Conservation (phyloP, 2,888 invertebrate genomes). For the Ferdinandea cuprea region DNA sequence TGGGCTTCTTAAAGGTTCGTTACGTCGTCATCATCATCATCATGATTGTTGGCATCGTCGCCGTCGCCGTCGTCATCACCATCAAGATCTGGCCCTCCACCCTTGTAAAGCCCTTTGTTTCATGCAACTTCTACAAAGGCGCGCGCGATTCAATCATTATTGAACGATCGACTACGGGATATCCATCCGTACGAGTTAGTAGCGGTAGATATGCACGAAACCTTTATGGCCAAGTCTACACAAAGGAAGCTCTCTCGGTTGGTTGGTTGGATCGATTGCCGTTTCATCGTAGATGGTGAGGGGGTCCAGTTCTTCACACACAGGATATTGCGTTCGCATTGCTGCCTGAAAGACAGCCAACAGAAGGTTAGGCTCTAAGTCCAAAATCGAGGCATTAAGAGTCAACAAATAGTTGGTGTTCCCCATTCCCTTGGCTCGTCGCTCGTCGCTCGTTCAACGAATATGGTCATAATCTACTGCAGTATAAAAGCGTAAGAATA, state of each 20-base stretch:
- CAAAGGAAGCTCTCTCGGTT: conserved; percentile 60
- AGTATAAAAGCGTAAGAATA: conserved; percentile 45
- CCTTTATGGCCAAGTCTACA: conserved; percentile 61
- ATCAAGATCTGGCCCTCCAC: conserved; percentile 34
- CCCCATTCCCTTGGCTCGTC: neutral
- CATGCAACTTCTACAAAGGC: conserved; percentile 34
- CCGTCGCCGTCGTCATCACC: conserved; percentile 34
- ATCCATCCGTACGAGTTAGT: conserved; percentile 54
- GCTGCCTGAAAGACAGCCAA: conserved; percentile 46
- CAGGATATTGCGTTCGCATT: conserved; percentile 72
- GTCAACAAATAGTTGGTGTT: conserved; percentile 61
- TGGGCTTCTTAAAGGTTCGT: conserved; percentile 73
- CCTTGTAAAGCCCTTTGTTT: conserved; percentile 45
- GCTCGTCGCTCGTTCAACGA: conserved; percentile 1
- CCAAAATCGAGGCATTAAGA: conserved; percentile 69
- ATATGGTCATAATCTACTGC: conserved; percentile 71
- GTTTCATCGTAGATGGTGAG: neutral
- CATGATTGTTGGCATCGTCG: conserved; percentile 29
- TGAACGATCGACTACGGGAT: conserved; percentile 67
- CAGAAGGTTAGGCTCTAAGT: conserved; percentile 52
- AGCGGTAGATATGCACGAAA: conserved; percentile 64
- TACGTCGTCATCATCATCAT: conserved; percentile 61
- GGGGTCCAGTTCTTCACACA: conserved; percentile 25
- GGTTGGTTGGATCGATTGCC: conserved; percentile 45
- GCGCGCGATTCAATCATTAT: conserved; percentile 70